Evolutionary conservation across 2,797 vertebrate genomes (phyloP), one percentile per base, ranked within the genome.

Genomic region (Crenuchus spilurus): DNA sequence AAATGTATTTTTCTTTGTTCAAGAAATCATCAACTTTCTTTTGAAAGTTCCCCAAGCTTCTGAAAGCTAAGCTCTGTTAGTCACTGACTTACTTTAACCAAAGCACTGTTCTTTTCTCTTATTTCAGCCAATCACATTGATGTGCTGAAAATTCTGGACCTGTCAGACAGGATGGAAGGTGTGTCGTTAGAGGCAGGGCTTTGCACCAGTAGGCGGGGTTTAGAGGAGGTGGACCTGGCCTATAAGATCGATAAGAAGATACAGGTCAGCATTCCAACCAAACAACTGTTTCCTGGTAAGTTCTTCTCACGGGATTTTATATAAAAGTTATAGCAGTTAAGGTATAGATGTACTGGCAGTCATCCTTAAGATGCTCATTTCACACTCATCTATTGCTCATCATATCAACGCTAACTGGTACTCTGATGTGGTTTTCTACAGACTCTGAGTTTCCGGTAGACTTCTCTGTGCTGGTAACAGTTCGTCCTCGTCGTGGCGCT

Each of bases 401-500:
- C n/a, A n/a, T n/a, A n/a, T n/a, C n/a, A n/a, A n/a, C n/a, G n/a
- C n/a, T n/a, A n/a, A n/a, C n/a, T n/a, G n/a, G n/a, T n/a, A n/a
- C n/a, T n/a, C n/a, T n/a, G n/a, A n/a, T n/a, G n/a, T n/a, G n/a
- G n/a, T n/a, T n/a, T n/a, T n/a, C n/a, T 6, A 1, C 75, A 99
- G 96, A 90, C 84, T 93, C 90, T 0, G 70, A 49, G 28, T 98
- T 99, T 82, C 97, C 97, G 4, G 88, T 81, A 84, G 92, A 99
- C 72, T 99, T 99, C 91, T 98, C 97, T 11, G 88, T 99, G 89
- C 87, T 98, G 90, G 93, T 95, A 67, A 97, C 96, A 70, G 90
- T 97, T 30, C 94, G 94, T 83, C 93, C 96, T 31, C 90, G 91
- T 48, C 96, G 94, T 57, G 95, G 93, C 67, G 94, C 95, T 16